Evolutionary conservation across 64 coral and sea anemone species (phyloP), one percentile per base, ranked within the genome.

Genomic region (Astreopora myriophthalma): DNA sequence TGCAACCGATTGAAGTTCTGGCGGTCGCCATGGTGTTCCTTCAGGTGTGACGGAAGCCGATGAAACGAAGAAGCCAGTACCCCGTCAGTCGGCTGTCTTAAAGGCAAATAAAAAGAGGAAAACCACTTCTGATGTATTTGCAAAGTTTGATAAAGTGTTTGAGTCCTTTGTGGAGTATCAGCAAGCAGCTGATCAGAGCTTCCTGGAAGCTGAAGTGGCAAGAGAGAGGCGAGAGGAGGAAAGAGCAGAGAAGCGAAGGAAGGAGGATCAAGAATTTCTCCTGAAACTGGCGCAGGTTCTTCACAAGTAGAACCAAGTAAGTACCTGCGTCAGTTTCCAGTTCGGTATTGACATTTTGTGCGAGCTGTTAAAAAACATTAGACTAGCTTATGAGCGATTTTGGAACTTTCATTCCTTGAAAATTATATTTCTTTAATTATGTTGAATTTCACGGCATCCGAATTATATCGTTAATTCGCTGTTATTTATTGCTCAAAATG

Each of bases 401-500:
- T 67, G 27, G 30, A 71, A 71, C 25, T 26, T 71, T 71, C 68
- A 71, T 71, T 71, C 68, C 68, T 71, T 71, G 26, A 71, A 71
- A 71, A n/a, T 71, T 71, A 31, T 71, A 71, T 71, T 71, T 71
- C 68, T 71, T 31, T n/a, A n/a, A n/a, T n/a, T n/a, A 32, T 71
- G 9, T 24, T 33, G 26, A 71, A 71, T 71, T 71, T 35, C 27
- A 71, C 28, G 68, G 68, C 68, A 31, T 71, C 66, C 27, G 66
- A 69, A 69, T 69, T 69, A 29, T 71, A 71, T 28, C 26, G n/a
- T 71, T 71, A 71, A 32, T 71, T 71, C 26, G 68, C 68, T 32
- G 68, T 71, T 32, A 67, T 7, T 67, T 7, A 71, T 71, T 71
- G 68, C 68, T 71, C 31, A 71, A 71, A 71, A 12, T 32, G 27